phyloP scores from a whole-genome alignment of 2,113 vertebrate species.

The Pandion haliaetus region DNA sequence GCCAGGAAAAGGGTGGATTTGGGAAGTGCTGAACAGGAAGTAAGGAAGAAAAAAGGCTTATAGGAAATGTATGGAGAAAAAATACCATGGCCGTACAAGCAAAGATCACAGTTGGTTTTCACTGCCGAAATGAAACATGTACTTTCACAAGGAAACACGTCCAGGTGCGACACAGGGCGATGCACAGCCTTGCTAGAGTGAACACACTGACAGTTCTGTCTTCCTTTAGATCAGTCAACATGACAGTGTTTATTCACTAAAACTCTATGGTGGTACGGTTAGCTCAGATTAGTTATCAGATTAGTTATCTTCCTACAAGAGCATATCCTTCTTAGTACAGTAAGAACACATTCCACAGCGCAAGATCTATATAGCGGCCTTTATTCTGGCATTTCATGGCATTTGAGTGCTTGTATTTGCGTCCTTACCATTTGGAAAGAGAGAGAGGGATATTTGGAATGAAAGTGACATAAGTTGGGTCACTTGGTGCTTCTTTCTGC shows the following conservation, averaged over 20 bases:
- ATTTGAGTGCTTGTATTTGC: not conserved
- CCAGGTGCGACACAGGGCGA: rapidly evolving
- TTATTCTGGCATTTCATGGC: not conserved
- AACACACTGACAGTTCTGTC: not conserved
- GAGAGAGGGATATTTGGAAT: not conserved
- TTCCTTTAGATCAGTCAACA: not conserved
- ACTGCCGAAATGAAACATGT: not conserved
- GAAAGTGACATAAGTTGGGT: not conserved
- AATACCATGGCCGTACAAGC: rapidly evolving
- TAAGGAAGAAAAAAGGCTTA: not conserved
- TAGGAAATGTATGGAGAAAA: not conserved
- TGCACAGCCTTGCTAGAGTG: not conserved
- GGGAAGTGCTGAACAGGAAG: not conserved
- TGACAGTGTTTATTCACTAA: not conserved
- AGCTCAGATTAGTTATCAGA: not conserved
- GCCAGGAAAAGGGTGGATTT: not conserved
- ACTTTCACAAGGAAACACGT: not conserved
- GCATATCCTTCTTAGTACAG: too few relatives aligned
- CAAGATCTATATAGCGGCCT: not conserved
- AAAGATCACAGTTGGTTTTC: not conserved
- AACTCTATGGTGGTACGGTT: rapidly evolving
- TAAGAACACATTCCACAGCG: not conserved
- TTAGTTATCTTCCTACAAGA: not conserved
- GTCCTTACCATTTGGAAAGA: not conserved
- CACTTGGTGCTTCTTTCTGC: not conserved